A percentile compares a stretch with the other conserved stretches of the same genome.
phyloP scores from a whole-genome alignment of 2,888 invertebrate species.

The Acanthosepion esculentum region DNA sequence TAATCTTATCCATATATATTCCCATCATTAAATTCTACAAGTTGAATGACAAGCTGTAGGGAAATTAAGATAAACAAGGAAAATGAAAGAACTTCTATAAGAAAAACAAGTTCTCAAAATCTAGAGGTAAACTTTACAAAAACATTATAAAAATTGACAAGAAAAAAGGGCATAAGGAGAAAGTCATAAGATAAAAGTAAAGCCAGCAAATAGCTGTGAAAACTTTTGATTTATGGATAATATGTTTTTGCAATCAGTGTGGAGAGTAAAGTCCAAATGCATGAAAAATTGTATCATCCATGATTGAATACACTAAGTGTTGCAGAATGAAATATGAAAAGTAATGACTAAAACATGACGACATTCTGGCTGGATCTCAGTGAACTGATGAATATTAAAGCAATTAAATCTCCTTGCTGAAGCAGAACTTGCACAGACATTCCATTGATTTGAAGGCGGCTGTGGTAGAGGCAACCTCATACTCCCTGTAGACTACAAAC shows the following conservation, averaged over 20 bases:
- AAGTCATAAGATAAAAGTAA: neutral
- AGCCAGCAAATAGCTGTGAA: neutral
- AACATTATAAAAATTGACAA: constrained; percentile 21
- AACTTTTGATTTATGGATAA: constrained; percentile 10
- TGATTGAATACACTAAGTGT: constrained; percentile 33
- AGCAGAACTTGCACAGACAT: constrained; percentile 23
- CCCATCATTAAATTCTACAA: neutral
- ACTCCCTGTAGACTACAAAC: constrained; percentile 33
- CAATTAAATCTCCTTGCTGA: constrained; percentile 33
- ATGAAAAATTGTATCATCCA: constrained; percentile 1
- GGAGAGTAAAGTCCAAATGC: constrained; percentile 33
- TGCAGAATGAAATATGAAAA: constrained; percentile 33
- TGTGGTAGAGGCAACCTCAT: constrained; percentile 16
- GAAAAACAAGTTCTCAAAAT: neutral
- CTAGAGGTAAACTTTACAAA: neutral
- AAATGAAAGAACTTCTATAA: neutral
- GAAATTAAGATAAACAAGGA: neutral
- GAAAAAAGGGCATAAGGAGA: neutral
- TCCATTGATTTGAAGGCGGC: constrained; percentile 9
- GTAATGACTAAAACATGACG: constrained; percentile 33
- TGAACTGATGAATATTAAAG: constrained; percentile 33
- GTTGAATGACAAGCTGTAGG: neutral
- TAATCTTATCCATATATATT: neutral
- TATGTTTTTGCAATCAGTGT: constrained; percentile 33
- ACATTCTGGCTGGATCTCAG: constrained; percentile 33